phyloP scores from a whole-genome alignment of 2,113 vertebrate species.

The Chionis minor region DNA sequence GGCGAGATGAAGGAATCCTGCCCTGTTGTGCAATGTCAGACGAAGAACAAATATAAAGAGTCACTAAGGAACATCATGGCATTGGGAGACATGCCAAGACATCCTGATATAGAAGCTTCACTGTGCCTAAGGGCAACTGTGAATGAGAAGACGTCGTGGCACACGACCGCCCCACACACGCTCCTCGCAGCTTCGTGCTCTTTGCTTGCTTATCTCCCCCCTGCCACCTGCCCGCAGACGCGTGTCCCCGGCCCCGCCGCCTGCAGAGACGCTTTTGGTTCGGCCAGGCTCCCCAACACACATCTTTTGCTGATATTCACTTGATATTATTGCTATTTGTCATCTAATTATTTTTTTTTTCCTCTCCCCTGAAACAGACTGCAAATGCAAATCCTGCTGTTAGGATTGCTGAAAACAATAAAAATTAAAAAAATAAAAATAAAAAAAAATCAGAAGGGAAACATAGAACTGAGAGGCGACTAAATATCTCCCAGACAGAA shows the following conservation, averaged over 20 bases:
- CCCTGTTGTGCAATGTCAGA: background rate
- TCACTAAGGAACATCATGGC: background rate
- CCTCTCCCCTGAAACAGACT: constrained; percentile 39
- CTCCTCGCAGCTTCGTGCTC: background rate
- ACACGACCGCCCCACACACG: background rate
- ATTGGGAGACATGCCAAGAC: background rate
- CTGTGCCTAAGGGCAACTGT: background rate
- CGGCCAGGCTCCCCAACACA: background rate
- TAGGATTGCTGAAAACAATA: background rate
- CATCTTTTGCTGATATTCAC: constrained; percentile 47
- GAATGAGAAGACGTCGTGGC: background rate
- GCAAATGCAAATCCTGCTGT: constrained; percentile 45
- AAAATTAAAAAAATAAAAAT: background rate
- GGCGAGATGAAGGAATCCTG: background rate
- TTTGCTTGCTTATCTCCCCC: background rate
- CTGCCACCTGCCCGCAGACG: background rate
- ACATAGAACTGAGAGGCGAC: constrained; percentile 8
- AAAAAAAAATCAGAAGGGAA: constrained; percentile 7
- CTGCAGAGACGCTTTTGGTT: background rate
- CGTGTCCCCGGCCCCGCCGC: background rate
- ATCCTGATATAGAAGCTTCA: background rate
- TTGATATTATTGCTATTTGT: constrained; percentile 37
- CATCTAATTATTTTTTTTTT: constrained; percentile 18
- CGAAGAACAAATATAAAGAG: background rate
- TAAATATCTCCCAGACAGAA: background rate